Base-by-base conservation (phyloP, 2,888 invertebrate genomes). In the Tridacna crocea region DNA sequence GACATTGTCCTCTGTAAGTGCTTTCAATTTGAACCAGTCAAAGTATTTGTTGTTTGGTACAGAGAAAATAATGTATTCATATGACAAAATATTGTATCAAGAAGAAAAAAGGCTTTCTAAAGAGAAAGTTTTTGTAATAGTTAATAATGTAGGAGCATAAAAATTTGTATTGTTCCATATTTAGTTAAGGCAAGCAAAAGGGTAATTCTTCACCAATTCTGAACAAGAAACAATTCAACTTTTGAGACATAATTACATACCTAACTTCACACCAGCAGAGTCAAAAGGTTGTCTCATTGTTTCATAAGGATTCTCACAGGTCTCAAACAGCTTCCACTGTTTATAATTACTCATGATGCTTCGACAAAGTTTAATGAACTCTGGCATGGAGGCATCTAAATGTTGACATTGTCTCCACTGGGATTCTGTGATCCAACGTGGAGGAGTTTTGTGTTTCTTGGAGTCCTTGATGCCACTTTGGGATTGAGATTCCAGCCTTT, bases 351-450 rank as follows among this genome's bases (percentile, higher is more conserved):
- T 90, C 68, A 90, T 84, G 46, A 94, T 84, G 76, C 93, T 92
- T 10, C 90, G 88, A 79, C 93, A 92, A 36, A 94, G 89, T 13
- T 88, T 83, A 22, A 80, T 79, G 79, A 92, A 93, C 46, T 72
- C 79, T 12, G 88, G 85, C 27, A 93, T 78, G 0, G 88, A 90
- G n/a, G 90, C 89, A 76, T 93, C 93, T 72, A 94, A 84, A 77
- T 92, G 90, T 84, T 93, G 93, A 77, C 93, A 94, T 79, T 92
- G 93, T 27, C 83, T 80, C 93, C 94, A 94, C 83, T 87, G 89
- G 19, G 88, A 79, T 24, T 91, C 92, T 3, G 86, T 88, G 58
- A 94, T 84, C 93, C 93, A 94, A n/a, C 81, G 84, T 0, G 92
- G 92, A 17, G 87, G 87, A 2, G 66, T 72, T 68, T 87, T 89